phyloP scores from a whole-genome alignment of 2,113 vertebrate species.

The Cnemophilus loriae region DNA sequence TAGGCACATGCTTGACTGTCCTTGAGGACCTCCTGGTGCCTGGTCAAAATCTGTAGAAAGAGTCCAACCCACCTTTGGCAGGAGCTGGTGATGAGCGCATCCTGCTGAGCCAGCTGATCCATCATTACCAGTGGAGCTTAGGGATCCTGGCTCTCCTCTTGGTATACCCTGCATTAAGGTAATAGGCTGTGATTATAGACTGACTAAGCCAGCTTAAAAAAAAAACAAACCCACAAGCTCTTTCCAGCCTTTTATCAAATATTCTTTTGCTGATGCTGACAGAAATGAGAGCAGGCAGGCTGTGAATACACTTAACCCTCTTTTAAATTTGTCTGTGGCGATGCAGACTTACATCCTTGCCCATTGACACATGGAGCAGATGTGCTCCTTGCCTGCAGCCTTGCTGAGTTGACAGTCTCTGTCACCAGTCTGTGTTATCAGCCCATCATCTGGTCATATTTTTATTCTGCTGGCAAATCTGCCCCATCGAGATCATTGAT shows the following conservation, averaged over 20 bases:
- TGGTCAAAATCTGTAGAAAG: neutral
- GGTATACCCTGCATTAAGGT: neutral
- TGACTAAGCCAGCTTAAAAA: neutral
- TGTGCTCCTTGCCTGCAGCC: neutral
- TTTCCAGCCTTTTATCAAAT: neutral
- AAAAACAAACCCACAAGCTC: neutral
- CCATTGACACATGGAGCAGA: neutral
- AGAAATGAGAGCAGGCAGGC: neutral
- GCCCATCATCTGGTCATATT: neutral
- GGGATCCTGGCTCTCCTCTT: neutral
- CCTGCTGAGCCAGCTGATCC: neutral
- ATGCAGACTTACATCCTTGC: neutral
- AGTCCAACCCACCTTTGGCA: neutral
- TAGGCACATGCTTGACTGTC: neutral
- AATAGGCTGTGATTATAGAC: neutral
- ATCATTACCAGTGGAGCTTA: neutral
- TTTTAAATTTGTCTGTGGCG: neutral
- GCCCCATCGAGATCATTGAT: neutral
- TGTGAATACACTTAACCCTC: neutral
- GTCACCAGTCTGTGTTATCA: neutral
- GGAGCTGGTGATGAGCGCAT: fast-evolving
- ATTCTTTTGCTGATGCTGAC: neutral
- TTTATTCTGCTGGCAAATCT: neutral
- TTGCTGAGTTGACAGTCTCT: neutral
- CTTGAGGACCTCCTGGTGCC: neutral